Percentiles rank a stretch among this genome's conserved stretches.
phyloP scores from a whole-genome alignment of 2,888 invertebrate species.

The Laspeyria flexula region DNA sequence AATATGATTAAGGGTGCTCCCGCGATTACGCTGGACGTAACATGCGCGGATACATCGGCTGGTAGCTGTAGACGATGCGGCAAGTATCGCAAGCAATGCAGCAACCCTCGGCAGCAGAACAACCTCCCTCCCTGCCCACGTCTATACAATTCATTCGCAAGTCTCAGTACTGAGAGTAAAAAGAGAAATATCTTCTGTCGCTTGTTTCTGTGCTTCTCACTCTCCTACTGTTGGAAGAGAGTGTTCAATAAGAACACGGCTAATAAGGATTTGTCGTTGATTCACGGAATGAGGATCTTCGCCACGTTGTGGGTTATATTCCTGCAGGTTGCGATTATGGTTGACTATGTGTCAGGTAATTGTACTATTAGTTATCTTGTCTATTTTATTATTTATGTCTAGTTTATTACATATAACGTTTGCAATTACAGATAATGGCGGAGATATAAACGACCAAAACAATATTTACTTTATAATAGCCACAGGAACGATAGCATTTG shows the following conservation, averaged over 20 bases:
- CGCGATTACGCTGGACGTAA: constrained; percentile 75
- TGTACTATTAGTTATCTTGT: background rate
- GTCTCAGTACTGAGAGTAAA: constrained; percentile 63
- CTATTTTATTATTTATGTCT: no score
- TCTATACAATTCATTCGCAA: constrained; percentile 66
- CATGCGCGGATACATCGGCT: constrained; percentile 62
- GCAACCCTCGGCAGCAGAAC: constrained; percentile 49
- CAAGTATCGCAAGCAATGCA: constrained; percentile 75
- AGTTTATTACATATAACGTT: no score
- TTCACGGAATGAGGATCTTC: constrained; percentile 87
- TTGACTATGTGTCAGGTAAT: constrained; percentile 88
- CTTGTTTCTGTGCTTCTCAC: constrained; percentile 73
- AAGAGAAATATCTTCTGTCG: constrained; percentile 58
- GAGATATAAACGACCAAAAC: constrained; percentile 69
- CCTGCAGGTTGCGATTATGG: constrained; percentile 87
- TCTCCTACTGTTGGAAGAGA: constrained; percentile 72
- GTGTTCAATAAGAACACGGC: constrained; percentile 79
- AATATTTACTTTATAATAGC: constrained; percentile 81
- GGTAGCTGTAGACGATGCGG: constrained; percentile 75
- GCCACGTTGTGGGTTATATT: constrained; percentile 89
- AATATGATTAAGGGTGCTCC: constrained; percentile 58
- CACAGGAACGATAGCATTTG: constrained; percentile 86
- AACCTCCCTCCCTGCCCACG: constrained; percentile 64
- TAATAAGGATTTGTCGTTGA: constrained; percentile 80
- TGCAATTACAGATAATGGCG: constrained; percentile 76